phyloP scores from a whole-genome alignment of 2,113 vertebrate species.

The Ciconia stormi region DNA sequence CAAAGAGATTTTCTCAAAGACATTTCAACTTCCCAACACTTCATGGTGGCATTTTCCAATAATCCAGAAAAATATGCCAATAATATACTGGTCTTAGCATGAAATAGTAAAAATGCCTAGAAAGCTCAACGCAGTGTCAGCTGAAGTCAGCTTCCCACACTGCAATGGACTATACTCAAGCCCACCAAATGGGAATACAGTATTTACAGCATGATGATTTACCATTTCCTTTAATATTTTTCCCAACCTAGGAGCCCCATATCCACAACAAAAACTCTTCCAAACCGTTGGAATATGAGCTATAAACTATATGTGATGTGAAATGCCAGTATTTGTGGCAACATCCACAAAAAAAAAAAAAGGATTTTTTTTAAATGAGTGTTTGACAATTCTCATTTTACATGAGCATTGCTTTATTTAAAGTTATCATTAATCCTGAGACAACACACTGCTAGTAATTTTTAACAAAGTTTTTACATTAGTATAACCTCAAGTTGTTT shows the following conservation, averaged over 20 bases:
- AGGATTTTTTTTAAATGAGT: accelerated
- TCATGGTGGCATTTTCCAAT: background rate
- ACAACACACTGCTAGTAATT: background rate
- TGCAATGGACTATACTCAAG: background rate
- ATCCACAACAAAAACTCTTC: background rate
- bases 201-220: background rate
- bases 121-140: background rate
- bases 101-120: background rate
- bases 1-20: background rate
- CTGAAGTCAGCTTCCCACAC: background rate
- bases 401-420: background rate
- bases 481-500: background rate
- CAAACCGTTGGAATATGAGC: background rate
- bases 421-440: background rate
- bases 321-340: background rate
- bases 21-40: background rate
- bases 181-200: background rate
- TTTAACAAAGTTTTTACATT: background rate
- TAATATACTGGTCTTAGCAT: background rate
- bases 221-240: background rate
- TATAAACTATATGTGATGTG: background rate
- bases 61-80: background rate
- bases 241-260: background rate
- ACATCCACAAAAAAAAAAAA: background rate
- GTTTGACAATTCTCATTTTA: background rate